Base-by-base conservation (phyloP, 2,888 invertebrate genomes). In the Sicus ferrugineus region DNA sequence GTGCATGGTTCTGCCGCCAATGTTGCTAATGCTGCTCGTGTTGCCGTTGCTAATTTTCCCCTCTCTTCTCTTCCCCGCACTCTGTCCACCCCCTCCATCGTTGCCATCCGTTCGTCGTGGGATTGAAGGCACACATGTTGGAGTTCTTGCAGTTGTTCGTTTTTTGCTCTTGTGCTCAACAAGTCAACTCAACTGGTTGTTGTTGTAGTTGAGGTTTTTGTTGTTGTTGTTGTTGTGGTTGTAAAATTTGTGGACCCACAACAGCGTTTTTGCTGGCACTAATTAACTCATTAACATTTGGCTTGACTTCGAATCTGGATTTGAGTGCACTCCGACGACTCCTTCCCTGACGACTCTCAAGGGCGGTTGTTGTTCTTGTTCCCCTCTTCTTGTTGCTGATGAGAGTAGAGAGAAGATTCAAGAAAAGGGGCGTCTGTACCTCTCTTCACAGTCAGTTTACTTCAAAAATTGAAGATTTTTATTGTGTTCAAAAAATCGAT, bases 231-330 rank as follows among this genome's bases (percentile, higher is more conserved):
- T 30, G 46, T 69, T 69, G 46, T 63, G 56, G 63, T 50, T 56
- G 38, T 9, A 69, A 66, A 70, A 75, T 62, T 72, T 68, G 73
- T 68, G 72, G 80, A 81, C 81, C 80, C 77, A 79, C 80, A 81
- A 78, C 81, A 77, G 70, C 77, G 81, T 75, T 77, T 76, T 73
- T 77, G 76, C 76, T 75, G 76, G 74, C 76, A 78, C 81, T 84
- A 84, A 83, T 83, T 83, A 83, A 84, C 83, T 82, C 82, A 83
- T 83, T 82, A 82, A 80, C 80, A 80, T 82, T 82, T 79, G 77
- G 75, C 76, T 76, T 71, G 77, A 74, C 75, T 76, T 70, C 70
- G 70, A 70, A 31, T 72, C 46, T 67, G 71, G 69, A 69, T 58
- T 54, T 67, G 69, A 52, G 38, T 23, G 16, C 54, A 28, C 28